A percentile compares a stretch with the other conserved stretches of the same genome.
Conservation (phyloP, 37 sponge, comb jelly and placozoan genomes). For the Halichondria panicea region DNA sequence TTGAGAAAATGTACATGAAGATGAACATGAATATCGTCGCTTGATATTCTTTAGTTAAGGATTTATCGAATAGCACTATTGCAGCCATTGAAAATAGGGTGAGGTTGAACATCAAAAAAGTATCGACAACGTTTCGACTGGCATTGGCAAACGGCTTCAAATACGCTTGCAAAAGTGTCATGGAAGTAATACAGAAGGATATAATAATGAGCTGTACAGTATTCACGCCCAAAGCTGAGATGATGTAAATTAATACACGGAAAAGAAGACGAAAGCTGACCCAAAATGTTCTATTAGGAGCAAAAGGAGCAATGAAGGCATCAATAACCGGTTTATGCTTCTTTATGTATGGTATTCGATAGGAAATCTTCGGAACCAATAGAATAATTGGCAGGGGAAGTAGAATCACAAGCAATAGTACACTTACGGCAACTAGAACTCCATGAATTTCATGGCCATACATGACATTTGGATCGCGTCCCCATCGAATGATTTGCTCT, state of each 20-base stretch:
- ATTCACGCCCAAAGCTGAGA: not conserved
- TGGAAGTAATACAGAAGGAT: not conserved
- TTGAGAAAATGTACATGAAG: too few species aligned
- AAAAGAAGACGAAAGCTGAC: conserved; percentile 4
- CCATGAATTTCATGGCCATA: not conserved
- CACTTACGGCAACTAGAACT: not conserved
- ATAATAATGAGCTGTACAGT: not conserved
- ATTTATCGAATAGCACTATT: too few species aligned
- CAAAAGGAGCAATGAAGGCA: conserved; percentile 15
- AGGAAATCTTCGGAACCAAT: not conserved
- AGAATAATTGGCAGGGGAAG: conserved; percentile 1
- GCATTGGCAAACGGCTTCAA: not conserved
- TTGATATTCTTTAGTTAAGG: too few species aligned
- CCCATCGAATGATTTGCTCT: not conserved
- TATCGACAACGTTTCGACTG: not conserved
- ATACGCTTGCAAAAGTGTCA: not conserved
- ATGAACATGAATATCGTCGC: too few species aligned
- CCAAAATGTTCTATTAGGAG: not conserved
- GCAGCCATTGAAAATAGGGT: not conserved
- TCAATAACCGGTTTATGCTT: conserved; percentile 19
- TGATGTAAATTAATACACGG: not conserved
- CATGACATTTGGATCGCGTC: not conserved
- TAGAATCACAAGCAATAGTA: not conserved
- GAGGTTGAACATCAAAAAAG: not conserved
- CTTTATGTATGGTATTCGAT: not conserved